Evolutionary conservation across 2,888 invertebrate species (phyloP), one percentile per base, ranked within the genome.

Genomic region (Schizaphis graminum): DNA sequence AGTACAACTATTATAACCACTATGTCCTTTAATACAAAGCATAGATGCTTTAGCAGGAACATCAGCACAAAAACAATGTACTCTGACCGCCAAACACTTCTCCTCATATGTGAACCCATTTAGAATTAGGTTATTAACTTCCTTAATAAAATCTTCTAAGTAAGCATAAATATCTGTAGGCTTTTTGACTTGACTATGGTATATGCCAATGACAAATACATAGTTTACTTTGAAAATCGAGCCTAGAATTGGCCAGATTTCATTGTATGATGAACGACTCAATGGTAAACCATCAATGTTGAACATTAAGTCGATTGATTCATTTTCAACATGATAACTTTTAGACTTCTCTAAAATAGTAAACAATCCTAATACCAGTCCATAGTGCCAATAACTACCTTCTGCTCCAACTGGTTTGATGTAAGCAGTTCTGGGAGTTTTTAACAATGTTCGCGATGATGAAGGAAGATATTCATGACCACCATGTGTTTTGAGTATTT

Each of bases 21-120:
- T 41, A 41, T 89, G 89, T n/a, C 89, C 35, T 56, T 89, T 89
- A 7, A 89, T 89, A 35, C 41, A 35, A 24, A 89, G 24, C n/a
- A 89, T 89, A 35, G 41, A n/a, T 41, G 56, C 28, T 56, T 89
- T 89, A n/a, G 89, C 89, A 56, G 56, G 89, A 35, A 16, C 89
- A 89, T 89, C 89, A n/a, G 89, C 35, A 56, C 89, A 89, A 86
- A 86, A 86, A 47, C 77, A 11, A 77, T 77, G 77, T 77, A 77
- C 35, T 35, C 16, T 77, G 35, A 35, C 35, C 16, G 4, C n/a
- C 35, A 77, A 77, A 77, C 35, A 1, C 35, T 86, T 86, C 3
- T 86, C 47, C 47, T 86, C 86, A 86, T 47, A 86, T 28, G 44
- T 86, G 1, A 86, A 28, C 24, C 86, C 86, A 86, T 86, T 44